A percentile compares a stretch with the other conserved stretches of the same genome.
Evolutionary conservation across 1,140 invertebrate species (phyloP).

Genomic region (Leptinotarsa lineolata): DNA sequence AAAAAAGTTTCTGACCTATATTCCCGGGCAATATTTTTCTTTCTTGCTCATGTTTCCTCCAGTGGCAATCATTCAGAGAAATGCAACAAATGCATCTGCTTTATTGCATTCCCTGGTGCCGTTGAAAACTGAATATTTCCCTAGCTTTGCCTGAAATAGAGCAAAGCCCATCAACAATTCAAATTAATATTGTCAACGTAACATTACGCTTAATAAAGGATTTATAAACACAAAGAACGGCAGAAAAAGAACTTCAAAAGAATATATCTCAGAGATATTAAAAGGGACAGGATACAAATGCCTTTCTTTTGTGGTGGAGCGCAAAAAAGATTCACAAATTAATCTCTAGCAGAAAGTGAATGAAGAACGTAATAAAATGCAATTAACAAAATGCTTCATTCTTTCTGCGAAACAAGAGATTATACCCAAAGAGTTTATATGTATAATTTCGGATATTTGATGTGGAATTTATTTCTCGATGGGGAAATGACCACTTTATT

Average conservation of each 20-base stretch:
- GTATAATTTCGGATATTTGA: too few relatives aligned
- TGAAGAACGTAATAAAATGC: neutral
- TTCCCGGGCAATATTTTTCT: too few relatives aligned
- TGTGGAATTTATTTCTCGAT: too few relatives aligned
- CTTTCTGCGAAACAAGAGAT: too few relatives aligned
- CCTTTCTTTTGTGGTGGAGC: neutral
- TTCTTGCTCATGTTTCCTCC: too few relatives aligned
- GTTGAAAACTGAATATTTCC: too few relatives aligned
- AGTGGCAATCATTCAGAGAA: too few relatives aligned
- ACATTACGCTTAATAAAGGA: neutral
- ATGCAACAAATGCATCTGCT: too few relatives aligned
- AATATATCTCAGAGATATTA: constrained; percentile 1
- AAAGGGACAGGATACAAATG: constrained; percentile 2
- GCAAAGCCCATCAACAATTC: neutral
- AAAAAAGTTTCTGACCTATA: too few relatives aligned
- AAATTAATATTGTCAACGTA: constrained; percentile 1
- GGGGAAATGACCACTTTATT: too few relatives aligned
- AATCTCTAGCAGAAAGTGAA: neutral
- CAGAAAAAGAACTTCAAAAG: constrained; percentile 1
- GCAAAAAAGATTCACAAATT: neutral
- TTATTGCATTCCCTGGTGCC: too few relatives aligned
- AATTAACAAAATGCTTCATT: neutral
- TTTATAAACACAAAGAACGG: neutral
- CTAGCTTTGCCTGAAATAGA: neutral
- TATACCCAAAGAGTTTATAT: too few relatives aligned